Conservation (phyloP, 2,888 invertebrate genomes). For the Athalia cordata region DNA sequence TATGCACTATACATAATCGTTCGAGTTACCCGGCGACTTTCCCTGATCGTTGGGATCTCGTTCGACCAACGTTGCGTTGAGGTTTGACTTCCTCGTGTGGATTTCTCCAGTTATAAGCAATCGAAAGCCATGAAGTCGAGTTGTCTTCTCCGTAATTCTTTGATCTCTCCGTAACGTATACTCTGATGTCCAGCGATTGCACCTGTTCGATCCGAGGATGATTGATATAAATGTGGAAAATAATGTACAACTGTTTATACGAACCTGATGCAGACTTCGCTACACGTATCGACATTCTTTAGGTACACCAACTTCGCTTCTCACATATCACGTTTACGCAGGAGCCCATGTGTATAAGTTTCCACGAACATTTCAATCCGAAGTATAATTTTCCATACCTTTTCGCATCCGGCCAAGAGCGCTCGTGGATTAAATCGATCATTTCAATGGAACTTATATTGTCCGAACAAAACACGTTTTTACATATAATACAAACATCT, state of each 20-base stretch:
- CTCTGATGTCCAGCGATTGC: background rate
- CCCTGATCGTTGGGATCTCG: constrained; percentile 17
- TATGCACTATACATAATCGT: background rate
- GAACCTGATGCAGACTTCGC: background rate
- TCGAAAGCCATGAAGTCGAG: constrained; percentile 31
- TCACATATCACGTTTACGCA: background rate
- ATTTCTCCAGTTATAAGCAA: constrained; percentile 32
- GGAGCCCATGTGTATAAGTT: background rate
- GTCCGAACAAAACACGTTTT: constrained; percentile 21
- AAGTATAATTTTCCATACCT: background rate
- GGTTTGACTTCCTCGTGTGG: constrained; percentile 37
- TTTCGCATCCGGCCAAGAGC: background rate
- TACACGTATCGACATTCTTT: background rate
- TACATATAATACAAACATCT: background rate
- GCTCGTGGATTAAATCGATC: background rate
- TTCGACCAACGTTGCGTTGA: constrained; percentile 8
- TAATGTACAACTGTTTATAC: background rate
- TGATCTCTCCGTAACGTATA: constrained; percentile 20
- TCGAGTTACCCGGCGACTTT: constrained; percentile 35
- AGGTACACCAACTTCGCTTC: background rate
- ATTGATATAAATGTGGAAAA: constrained; percentile 22
- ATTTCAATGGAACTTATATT: constrained; percentile 11
- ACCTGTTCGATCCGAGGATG: constrained; percentile 7
- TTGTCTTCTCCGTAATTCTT: constrained; percentile 30
- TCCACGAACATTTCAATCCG: constrained; percentile 20